Percentiles rank a stretch among this genome's conserved stretches.
These are phyloP conservation scores for Axea sp. DNA, from an alignment of 2,888 invertebrate genomes.

Conservation along the genomic window DNA sequence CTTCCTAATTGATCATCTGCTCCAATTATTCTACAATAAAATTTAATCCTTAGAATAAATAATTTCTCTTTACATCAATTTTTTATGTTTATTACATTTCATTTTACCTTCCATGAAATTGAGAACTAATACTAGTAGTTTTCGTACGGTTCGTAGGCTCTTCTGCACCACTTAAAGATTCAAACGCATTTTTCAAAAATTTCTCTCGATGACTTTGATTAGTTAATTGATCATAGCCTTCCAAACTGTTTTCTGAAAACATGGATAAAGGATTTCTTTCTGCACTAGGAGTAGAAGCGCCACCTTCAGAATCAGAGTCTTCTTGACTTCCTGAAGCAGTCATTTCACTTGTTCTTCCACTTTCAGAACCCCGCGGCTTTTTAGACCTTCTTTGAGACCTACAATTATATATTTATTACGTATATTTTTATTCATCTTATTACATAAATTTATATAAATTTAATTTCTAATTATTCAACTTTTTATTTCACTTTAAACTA, in stretches of 20 bases:
- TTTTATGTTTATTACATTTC: not conserved
- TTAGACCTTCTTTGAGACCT: constrained; percentile 75
- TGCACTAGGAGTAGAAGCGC: constrained; percentile 89
- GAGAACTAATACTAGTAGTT: constrained; percentile 78
- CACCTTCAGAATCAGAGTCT: constrained; percentile 83
- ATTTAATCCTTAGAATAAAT: too few relatives aligned
- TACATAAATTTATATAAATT: too few relatives aligned
- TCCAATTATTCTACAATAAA: constrained; percentile 62
- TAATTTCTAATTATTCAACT: too few relatives aligned
- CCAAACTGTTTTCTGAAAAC: constrained; percentile 86
- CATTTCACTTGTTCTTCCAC: constrained; percentile 72
- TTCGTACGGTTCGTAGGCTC: constrained; percentile 73
- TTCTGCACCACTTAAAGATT: constrained; percentile 86
- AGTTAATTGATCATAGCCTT: constrained; percentile 82
- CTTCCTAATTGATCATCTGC: constrained; percentile 74
- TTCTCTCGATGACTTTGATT: constrained; percentile 81
- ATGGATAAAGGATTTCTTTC: constrained; percentile 87
- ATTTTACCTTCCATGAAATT: constrained; percentile 77
- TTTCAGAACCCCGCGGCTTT: constrained; percentile 72
- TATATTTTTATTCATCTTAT: too few relatives aligned
- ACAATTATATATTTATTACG: too few relatives aligned
- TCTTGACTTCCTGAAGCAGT: constrained; percentile 83
- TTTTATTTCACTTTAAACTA: too few relatives aligned
- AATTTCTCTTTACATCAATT: not conserved
- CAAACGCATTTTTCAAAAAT: constrained; percentile 85